Base-by-base conservation (phyloP, 2,888 invertebrate species). In the Mythimna loreyi region DNA sequence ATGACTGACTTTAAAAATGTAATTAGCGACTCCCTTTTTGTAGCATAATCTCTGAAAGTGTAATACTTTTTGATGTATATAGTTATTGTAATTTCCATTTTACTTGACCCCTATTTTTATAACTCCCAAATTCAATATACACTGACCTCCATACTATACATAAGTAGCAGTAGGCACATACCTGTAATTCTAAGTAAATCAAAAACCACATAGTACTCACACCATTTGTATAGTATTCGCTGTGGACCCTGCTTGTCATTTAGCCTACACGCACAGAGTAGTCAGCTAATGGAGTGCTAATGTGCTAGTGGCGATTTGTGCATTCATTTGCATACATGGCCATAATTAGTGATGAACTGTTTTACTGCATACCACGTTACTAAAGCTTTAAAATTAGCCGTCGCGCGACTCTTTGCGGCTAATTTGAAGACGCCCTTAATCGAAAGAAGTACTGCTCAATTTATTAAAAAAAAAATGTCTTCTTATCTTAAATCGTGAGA, bases 181-280 rank as follows among this genome's bases (percentile, higher is more conserved):
- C 45, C 21, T 61, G 25, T 66, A 40, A 57, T 66, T 13, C 19
- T 45, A 80, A 64, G 23, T 59, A 50, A 74, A 58, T 52, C 80
- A 67, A 75, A 61, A 28, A 58, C 43, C 50, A 75, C 66, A 80
- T 62, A 75, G 67, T 62, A 36, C 60, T 74, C 74, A 76, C 60
- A 75, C 50, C 72, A 63, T 81, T 55, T 70, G 68, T 71, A 49
- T 72, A 40, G 50, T 75, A 69, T 58, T 58, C 60, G 82, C 66
- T 78, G 28, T 68, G 56, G 61, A 66, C 77, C 70, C 69, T 66
- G 78, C 78, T 78, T 78, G 77, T 81, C 76, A 77, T 80, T 28
- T 76, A 78, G 78, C 78, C 76, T 65, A 64, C 57, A 53, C 33
- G 50, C 62, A 62, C 61, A 28, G 70, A 80, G 52, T 28, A 69